Base-by-base conservation (phyloP, 2,888 invertebrate genomes). In the Prostheceraeus crozeri region DNA sequence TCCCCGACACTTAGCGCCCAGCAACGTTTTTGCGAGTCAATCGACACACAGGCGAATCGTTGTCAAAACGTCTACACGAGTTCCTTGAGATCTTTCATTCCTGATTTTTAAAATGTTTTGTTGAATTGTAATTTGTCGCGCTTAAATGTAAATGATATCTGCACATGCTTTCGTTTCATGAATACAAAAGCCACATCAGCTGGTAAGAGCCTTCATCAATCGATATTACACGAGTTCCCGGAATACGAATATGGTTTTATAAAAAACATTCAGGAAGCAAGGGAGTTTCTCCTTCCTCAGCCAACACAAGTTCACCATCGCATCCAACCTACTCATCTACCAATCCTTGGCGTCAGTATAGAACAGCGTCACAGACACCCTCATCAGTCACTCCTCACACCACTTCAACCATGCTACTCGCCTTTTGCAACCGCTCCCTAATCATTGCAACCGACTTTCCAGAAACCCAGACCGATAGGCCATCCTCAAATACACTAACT, bases 361-460 rank as follows among this genome's bases (percentile, higher is more conserved):
- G 48, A 48, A 48, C 27, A 48, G 23, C 11, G n/a, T 14, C 19
- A 48, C 48, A 25, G 23, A 25, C 14, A 48, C 25, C 27, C 25
- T 25, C 48, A 48, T 48, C 8, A 48, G 48, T 28, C 48, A 48
- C 27, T 48, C 23, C n/a, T 48, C 25, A 14, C 48, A 25, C 23
- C 48, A 48, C 48, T n/a, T 48, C 27, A 28, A 48, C 27, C 27
- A 23, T 48, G 19, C 11, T 28, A 19, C 48, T 25, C 4, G 48
- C 4, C n/a, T n/a, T n/a, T n/a, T n/a, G n/a, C n/a, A n/a, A n/a
- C 23, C 48, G 23, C 48, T 19, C 19, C 27, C 48, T 48, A 28
- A 28, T 28, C 48, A 6, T 28, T 19, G 23, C 23, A 6, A 48
- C 27, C 6, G 11, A 8, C 14, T 14, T 48, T n/a, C 23, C 27